These are phyloP conservation scores for Trachelus tabidus DNA, from an alignment of 2,888 invertebrate species.

Conservation along the genomic window DNA sequence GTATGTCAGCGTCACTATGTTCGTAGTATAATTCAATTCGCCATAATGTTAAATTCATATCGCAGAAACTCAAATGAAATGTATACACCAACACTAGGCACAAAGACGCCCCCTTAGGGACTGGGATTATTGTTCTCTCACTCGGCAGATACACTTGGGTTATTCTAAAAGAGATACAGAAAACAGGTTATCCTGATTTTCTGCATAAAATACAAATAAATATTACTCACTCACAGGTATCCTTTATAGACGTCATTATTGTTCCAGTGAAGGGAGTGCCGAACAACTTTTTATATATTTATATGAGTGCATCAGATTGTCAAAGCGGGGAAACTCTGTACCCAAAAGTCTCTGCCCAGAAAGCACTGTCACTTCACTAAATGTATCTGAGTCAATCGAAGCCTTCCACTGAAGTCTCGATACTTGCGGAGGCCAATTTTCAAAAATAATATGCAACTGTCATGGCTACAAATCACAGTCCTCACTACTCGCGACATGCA, in stretches of 20 bases:
- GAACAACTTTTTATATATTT: no score
- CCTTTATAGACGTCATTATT: neutral
- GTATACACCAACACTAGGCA: conserved; percentile 5
- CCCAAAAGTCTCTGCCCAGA: no score
- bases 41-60: conserved; percentile 34
- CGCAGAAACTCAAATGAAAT: conserved; percentile 25
- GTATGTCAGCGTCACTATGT: conserved; percentile 21
- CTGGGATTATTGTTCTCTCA: neutral
- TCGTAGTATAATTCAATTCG: conserved; percentile 30
- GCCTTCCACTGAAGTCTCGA: no score
- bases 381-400: no score
- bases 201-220: neutral
- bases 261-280: neutral
- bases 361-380: no score
- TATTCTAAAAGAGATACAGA: neutral
- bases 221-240: neutral
- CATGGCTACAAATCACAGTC: no score
- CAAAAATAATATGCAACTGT: no score
- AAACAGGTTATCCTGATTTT: neutral
- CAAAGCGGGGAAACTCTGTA: no score
- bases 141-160: neutral
- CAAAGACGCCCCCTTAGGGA: neutral
- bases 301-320: no score
- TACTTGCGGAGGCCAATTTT: no score
- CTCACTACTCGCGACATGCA: no score